These are phyloP conservation scores for Porites evermanni DNA, from an alignment of 92 coral and sea anemone species.

Conservation along the genomic window DNA sequence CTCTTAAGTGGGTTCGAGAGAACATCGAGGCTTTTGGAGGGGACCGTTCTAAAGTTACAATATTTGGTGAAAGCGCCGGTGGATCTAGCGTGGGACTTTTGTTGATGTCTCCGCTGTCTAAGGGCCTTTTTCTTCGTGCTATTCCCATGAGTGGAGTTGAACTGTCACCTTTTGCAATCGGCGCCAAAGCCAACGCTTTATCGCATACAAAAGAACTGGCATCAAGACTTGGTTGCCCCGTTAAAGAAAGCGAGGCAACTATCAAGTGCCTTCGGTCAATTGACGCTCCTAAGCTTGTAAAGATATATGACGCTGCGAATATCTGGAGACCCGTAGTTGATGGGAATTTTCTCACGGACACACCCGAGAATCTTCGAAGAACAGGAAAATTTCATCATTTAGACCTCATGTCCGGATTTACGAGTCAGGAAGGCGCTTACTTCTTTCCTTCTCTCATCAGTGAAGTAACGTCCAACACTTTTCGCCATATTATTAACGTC, in stretches of 20 bases:
- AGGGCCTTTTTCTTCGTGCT: constrained; percentile 82
- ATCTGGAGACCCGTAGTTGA: constrained; percentile 87
- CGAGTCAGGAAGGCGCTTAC: constrained; percentile 88
- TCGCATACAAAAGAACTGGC: constrained; percentile 58
- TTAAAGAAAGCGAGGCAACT: constrained; percentile 37
- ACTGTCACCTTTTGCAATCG: constrained; percentile 78
- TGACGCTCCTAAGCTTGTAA: constrained; percentile 47
- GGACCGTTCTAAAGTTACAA: constrained; percentile 77
- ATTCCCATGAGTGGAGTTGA: constrained; percentile 84
- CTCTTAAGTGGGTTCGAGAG: constrained; percentile 79
- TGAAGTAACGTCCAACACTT: constrained; percentile 8
- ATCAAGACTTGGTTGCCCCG: constrained; percentile 46
- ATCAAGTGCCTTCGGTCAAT: constrained; percentile 69
- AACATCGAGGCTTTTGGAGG: constrained; percentile 81
- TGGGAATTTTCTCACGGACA: constrained; percentile 63
- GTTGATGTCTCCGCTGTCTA: constrained; percentile 70
- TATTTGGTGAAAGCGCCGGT: constrained; percentile 94
- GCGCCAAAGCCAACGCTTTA: constrained; percentile 53
- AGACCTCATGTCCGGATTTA: constrained; percentile 77
- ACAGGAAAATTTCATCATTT: constrained; percentile 63
- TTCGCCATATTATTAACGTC: background rate
- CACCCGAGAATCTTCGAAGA: constrained; percentile 76
- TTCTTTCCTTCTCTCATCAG: constrained; percentile 33
- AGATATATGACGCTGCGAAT: constrained; percentile 17
- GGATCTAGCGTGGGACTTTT: constrained; percentile 88